Conservation (phyloP, 2,888 invertebrate genomes). For the Trypoxylon attenuatum region DNA sequence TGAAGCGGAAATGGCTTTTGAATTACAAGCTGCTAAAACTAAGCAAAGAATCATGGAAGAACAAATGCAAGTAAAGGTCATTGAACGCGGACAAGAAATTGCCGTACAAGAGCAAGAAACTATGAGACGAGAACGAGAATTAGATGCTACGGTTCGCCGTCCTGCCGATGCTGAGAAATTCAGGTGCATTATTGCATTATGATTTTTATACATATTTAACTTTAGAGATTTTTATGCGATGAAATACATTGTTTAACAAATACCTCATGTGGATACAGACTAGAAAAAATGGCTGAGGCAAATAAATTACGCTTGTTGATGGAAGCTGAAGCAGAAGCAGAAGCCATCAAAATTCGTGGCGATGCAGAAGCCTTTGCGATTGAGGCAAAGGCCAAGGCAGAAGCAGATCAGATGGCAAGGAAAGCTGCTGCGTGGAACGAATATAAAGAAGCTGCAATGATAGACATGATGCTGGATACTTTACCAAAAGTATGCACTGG, state of each 20-base stretch:
- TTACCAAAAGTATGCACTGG: conserved; percentile 87
- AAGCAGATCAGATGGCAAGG: conserved; percentile 97
- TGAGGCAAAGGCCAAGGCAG: conserved; percentile 95
- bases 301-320: conserved; percentile 90
- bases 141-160: conserved; percentile 94
- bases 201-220: neutral
- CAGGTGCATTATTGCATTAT: too few relatives aligned
- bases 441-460: conserved; percentile 96
- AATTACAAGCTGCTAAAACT: conserved; percentile 95
- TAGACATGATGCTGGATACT: conserved; percentile 96
- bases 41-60: conserved; percentile 97
- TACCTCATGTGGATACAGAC: conserved; percentile 68
- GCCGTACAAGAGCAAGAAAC: conserved; percentile 98
- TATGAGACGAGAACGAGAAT: conserved; percentile 90
- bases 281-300: conserved; percentile 97
- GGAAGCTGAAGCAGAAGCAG: conserved; percentile 97
- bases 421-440: conserved; percentile 98
- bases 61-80: conserved; percentile 96
- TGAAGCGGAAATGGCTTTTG: conserved; percentile 95
- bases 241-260: neutral
- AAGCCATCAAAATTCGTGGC: conserved; percentile 89
- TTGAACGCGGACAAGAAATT: conserved; percentile 94
- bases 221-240: neutral
- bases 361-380: conserved; percentile 96
- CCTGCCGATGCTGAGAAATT: conserved; percentile 97